Evolutionary conservation across 2,113 vertebrate species (phyloP), one percentile per base, ranked within the genome.

Genomic region (Menidia beryllina): DNA sequence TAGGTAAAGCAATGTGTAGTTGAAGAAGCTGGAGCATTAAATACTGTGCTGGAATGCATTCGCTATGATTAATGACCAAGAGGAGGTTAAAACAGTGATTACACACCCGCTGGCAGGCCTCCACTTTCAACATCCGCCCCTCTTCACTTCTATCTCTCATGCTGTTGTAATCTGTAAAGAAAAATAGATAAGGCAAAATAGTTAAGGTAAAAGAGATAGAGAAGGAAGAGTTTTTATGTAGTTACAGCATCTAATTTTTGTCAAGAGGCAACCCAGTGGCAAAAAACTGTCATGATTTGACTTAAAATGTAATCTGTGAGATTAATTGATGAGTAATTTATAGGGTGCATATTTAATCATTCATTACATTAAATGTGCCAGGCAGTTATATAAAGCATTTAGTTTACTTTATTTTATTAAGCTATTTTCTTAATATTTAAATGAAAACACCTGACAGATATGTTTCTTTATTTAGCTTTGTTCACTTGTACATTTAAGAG

Each of bases 71-170:
- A 91, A 90, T 87, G 84, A 63, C 77, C 5, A 38, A 59, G 75
- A 79, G 64, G 70, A 87, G 82, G 83, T 83, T 86, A 81, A 86
- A 89, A 72, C 80, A 81, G 85, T 87, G 87, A 86, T 89, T 90
- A 81, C 78, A 68, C 77, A 81, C 68, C 81, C 74, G 77, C 74
- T 88, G 87, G 79, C 52, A 62, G 45, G 56, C 62, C 67, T 82
- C 80, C 49, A 61, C 77, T 77, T 75, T 74, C 66, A 81, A 78
- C 77, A 61, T 66, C 75, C 58, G 49, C 58, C 57, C 51, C 56
- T 80, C 59, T 85, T 85, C 79, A 81, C 77, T 62, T 72, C 51
- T 79, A 39, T 67, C 60, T 10, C 53, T 63, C 43, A 17, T 49
- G 38, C 59, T 26, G 66, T 30, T 57, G 66, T 27, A 53, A 62